These are phyloP conservation scores for Enhydra lutris DNA, from an alignment of 2,113 vertebrate genomes.

Conservation along the genomic window DNA sequence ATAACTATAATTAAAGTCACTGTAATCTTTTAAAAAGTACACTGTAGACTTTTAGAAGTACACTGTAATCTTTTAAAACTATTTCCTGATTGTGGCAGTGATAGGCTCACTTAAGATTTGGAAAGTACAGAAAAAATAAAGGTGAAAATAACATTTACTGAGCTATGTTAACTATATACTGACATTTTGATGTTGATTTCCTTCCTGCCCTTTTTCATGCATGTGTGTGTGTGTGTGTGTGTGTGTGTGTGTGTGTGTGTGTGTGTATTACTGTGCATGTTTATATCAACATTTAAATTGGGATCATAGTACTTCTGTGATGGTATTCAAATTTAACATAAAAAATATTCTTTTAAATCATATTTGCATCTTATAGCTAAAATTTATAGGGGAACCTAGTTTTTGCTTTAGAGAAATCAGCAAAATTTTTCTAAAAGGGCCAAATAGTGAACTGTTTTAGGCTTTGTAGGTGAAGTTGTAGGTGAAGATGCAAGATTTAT, in stretches of 20 bases:
- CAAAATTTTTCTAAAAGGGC: not conserved
- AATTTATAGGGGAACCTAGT: not conserved
- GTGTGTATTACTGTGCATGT: not conserved
- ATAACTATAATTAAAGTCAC: not conserved
- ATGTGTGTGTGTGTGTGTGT: too few species aligned
- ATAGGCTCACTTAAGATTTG: slow-evolving; percentile 4
- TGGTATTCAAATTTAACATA: not conserved
- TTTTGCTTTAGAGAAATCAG: not conserved
- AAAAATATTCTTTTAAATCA: not conserved
- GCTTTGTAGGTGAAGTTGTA: not conserved
- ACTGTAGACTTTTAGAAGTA: not conserved
- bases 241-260: not conserved
- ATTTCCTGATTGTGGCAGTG: not conserved
- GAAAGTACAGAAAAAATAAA: not conserved
- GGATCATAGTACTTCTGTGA: not conserved
- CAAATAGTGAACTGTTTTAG: slow-evolving; percentile 25
- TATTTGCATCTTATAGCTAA: not conserved
- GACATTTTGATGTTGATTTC: slow-evolving; percentile 5
- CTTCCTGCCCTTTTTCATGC: not conserved
- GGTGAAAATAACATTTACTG: not conserved
- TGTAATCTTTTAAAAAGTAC: not conserved
- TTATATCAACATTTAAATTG: slow-evolving; percentile 16
- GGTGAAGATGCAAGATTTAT: not conserved
- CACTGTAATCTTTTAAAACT: not conserved
- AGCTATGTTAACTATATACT: not conserved